Evolutionary conservation across 2,888 invertebrate genomes (phyloP).

Genomic region (Ichneumoninae sp.): DNA sequence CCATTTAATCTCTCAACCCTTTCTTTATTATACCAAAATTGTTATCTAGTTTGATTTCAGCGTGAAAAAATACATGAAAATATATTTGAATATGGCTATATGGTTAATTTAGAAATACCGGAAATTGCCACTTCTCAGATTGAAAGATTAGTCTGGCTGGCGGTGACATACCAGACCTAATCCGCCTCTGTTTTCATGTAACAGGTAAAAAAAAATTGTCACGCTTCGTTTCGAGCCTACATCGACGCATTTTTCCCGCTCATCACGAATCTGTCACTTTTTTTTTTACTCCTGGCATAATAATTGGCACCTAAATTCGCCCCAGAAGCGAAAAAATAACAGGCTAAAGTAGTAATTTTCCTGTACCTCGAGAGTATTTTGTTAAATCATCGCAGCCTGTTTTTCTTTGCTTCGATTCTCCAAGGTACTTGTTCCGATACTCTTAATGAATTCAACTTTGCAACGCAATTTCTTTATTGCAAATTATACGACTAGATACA

Average conservation of each 20-base stretch:
- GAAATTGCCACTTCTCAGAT: no score
- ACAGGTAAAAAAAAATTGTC: background rate
- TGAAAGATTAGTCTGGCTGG: no score
- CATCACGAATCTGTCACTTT: background rate
- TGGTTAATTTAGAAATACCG: no score
- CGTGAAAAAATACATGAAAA: no score
- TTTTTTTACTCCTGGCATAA: background rate
- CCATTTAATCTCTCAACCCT: background rate
- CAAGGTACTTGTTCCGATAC: constrained; percentile 14
- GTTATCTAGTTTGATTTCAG: background rate
- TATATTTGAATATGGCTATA: no score
- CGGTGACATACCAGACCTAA: no score
- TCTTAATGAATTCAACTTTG: constrained; percentile 36
- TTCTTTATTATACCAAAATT: background rate
- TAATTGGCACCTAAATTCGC: background rate
- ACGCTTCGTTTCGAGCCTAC: background rate
- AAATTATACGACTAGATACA: constrained; percentile 33
- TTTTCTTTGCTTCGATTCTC: constrained; percentile 1
- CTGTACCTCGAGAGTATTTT: background rate
- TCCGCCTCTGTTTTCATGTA: no score
- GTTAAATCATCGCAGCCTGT: background rate
- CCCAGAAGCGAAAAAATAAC: background rate
- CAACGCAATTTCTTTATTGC: constrained; percentile 13
- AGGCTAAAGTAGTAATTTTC: background rate
- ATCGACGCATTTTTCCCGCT: background rate